Base-by-base conservation (phyloP, 2,113 vertebrate species). In the Callipepla squamata region DNA sequence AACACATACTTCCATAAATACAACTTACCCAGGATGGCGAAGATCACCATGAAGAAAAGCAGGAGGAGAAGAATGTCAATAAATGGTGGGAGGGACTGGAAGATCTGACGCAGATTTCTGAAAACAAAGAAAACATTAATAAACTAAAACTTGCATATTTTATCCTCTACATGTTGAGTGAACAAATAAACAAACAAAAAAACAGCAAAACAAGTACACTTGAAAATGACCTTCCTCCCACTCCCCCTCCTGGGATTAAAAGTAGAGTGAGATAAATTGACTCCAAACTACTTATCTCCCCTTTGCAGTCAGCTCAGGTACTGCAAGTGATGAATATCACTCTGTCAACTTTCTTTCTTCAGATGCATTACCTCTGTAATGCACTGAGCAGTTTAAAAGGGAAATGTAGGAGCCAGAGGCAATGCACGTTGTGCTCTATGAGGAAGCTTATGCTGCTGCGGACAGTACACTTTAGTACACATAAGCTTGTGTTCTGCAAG, bases 41-140 rank as follows among this genome's bases (percentile, higher is more conserved):
- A 99, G 92, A 99, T 99, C 95, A 99, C 97, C 99, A 99, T 99
- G 98, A 99, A 99, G 98, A 99, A 99, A 80, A 99, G 98, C 80
- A 99, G 97, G 47, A 99, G 98, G 13, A 99, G 97, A 38, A 99
- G 98, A 91, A 99, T 99, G 96, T 99, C 99, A 94, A 99, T 99
- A 95, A 99, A 99, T 25, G 99, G 99, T 6, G 99, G 99, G 75
- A 99, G 98, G 7, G 99, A 99, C 98, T 99, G 99, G 97, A 99
- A 99, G 96, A 99, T 99, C 98, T 99, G 99, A 58, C 99, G 98
- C 91, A 99, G 97, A 96, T 99, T 99, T 96, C 99, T 99, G 97
- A 74, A 92, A 96, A 93, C 93, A 67, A 76, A 30, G 89, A 82
- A 89, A 26, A 78, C 14, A 77, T 66, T 38, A 36, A 74, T 79